Evolutionary conservation across 2,113 vertebrate genomes (phyloP).

Genomic region (Felis chaus): DNA sequence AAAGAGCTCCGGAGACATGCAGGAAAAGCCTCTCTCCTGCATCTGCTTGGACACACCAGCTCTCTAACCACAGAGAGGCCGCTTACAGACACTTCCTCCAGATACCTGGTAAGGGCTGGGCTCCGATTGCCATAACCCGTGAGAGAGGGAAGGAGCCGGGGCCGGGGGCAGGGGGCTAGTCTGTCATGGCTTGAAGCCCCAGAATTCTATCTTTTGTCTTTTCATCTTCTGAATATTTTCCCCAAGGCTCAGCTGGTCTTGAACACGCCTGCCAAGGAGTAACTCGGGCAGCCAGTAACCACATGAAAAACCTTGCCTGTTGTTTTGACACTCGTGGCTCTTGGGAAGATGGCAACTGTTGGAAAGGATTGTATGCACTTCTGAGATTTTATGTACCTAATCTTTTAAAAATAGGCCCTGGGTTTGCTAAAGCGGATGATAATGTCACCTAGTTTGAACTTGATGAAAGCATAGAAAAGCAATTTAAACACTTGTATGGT

Average conservation of each 20-base stretch:
- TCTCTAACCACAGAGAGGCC: not conserved
- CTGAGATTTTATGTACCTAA: constrained; percentile 35
- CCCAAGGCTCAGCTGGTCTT: not conserved
- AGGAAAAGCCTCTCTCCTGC: not conserved
- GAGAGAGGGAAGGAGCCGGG: not conserved
- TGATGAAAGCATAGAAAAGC: not conserved
- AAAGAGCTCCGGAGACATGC: not conserved
- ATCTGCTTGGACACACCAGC: not conserved
- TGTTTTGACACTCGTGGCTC: not conserved
- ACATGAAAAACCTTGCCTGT: not conserved
- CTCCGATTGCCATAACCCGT: too few relatives aligned
- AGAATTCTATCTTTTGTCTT: not conserved
- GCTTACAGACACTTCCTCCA: not conserved
- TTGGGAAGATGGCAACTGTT: not conserved
- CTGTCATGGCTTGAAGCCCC: not conserved
- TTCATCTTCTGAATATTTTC: not conserved
- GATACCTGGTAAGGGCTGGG: not conserved
- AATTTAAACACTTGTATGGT: not conserved
- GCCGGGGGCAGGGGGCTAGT: too few relatives aligned
- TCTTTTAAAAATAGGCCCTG: constrained; percentile 43
- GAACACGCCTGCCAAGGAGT: not conserved
- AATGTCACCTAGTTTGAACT: constrained; percentile 44
- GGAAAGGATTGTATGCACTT: not conserved
- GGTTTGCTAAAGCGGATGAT: not conserved
- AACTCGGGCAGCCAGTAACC: not conserved